Evolutionary conservation across 2,113 vertebrate species (phyloP).

Genomic region (Siniperca knerii): DNA sequence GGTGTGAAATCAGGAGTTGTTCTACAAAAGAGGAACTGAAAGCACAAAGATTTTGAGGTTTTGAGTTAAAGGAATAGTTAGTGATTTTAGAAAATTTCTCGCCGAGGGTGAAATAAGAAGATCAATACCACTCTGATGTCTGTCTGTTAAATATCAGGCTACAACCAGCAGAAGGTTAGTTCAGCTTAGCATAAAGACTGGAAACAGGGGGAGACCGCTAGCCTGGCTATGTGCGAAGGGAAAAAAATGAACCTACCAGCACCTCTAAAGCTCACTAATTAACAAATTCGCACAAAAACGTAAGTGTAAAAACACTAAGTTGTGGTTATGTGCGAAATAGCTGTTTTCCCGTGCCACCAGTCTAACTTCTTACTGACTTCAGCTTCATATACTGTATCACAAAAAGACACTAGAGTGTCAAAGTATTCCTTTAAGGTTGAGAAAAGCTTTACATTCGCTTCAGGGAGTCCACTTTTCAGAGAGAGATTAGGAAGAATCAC

Average conservation of each 20-base stretch:
- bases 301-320: neutral
- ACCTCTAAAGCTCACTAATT: neutral
- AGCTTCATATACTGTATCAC: neutral
- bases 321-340: neutral
- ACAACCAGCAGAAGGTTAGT: neutral
- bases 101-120: neutral
- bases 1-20: conserved; percentile 1
- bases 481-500: neutral
- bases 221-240: neutral
- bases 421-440: neutral
- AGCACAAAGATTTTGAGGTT: neutral
- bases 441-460: neutral
- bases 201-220: neutral
- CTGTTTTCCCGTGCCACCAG: neutral
- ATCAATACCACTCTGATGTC: neutral
- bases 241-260: neutral
- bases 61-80: neutral
- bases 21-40: neutral
- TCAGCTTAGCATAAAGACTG: neutral
- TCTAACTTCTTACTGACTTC: neutral
- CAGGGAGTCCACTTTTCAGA: neutral
- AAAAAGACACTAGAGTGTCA: neutral
- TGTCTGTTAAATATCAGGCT: neutral
- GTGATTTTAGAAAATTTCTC: neutral
- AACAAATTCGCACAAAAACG: neutral